A percentile compares a stretch with the other conserved stretches of the same genome.
phyloP scores from a whole-genome alignment of 1,140 invertebrate genomes.

The Drosophila novamexicana region DNA sequence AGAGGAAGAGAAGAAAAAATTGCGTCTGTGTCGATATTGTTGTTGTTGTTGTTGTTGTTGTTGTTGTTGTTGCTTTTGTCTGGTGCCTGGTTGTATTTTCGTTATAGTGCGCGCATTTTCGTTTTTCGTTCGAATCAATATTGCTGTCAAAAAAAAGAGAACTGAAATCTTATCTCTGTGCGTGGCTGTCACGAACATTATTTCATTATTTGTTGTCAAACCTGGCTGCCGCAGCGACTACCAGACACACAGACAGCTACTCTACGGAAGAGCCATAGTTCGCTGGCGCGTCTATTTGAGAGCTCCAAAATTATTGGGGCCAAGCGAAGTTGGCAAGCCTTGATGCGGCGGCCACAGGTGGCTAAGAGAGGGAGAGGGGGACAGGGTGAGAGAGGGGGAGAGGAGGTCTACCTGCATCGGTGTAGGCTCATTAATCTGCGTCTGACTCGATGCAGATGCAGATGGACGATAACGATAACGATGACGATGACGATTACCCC shows the following conservation, averaged over 20 bases:
- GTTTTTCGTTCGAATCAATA: slow-evolving; percentile 75
- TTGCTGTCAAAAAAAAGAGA: slow-evolving; percentile 71
- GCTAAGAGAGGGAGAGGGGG: not conserved
- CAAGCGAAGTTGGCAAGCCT: slow-evolving; percentile 27
- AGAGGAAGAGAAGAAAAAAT: slow-evolving; percentile 18
- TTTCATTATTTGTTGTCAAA: slow-evolving; percentile 81
- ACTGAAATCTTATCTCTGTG: slow-evolving; percentile 61
- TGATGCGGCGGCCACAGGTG: slow-evolving; percentile 2
- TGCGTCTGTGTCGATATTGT: not conserved
- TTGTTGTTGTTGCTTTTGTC: slow-evolving; percentile 9
- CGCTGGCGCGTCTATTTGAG: not conserved
- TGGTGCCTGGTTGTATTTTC: not conserved
- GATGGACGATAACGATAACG: slow-evolving; percentile 4
- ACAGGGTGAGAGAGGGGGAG: not conserved
- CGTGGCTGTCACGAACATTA: slow-evolving; percentile 69
- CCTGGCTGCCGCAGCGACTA: slow-evolving; percentile 69
- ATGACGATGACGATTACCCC: slow-evolving; percentile 16
- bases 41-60: slow-evolving; percentile 11
- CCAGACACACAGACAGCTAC: slow-evolving; percentile 54
- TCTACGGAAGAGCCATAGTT: not conserved
- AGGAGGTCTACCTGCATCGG: slow-evolving; percentile 17
- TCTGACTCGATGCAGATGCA: slow-evolving; percentile 41
- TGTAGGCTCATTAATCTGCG: slow-evolving; percentile 53
- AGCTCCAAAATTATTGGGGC: slow-evolving; percentile 29
- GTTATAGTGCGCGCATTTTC: slow-evolving; percentile 40